Base-by-base conservation (phyloP, 2,888 invertebrate genomes). In the Gandaritis pyraliata region DNA sequence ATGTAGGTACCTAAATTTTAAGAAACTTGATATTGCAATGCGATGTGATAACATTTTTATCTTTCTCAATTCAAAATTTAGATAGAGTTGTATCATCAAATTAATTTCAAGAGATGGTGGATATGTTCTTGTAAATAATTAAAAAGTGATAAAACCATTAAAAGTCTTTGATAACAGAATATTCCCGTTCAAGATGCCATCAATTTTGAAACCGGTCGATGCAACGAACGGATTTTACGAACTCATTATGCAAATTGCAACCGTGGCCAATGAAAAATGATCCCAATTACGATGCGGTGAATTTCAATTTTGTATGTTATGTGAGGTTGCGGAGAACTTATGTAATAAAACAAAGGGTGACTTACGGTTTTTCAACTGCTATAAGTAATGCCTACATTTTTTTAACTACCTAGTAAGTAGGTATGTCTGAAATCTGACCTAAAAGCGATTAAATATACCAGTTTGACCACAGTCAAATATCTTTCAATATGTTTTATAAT, bases 161-260 rank as follows among this genome's bases (percentile, higher is more conserved):
- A 33, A 58, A 58, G 29, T 23, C 11, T 38, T 52, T 49, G 53
- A 54, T 46, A 58, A 63, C 58, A 50, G 33, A 55, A 46, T 38
- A 48, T 36, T 65, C 48, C 56, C 58, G 61, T 61, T 48, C 18
- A 36, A 53, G 59, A 63, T 63, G 58, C 61, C 53, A 64, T 67
- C 65, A 58, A 60, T 64, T 53, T 54, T 46, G 33, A 58, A 69
- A 71, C 67, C 69, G 49, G 68, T 62, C 23, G 29, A 55, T 51
- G 57, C 46, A 80, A 77, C 75, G 72, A 69, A 70, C 70, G 64
- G 75, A 75, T 80, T 81, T 81, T 80, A 81, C 80, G 71, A 68
- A 69, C 72, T 80, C 77, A 82, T 83, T 85, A 85, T 83, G 80
- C 77, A 80, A 81, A 84, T 80, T 75, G 54, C 70, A 62, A 52